These are phyloP conservation scores for Macroramphosus scolopax DNA, from an alignment of 2,797 vertebrate genomes.

Conservation along the genomic window DNA sequence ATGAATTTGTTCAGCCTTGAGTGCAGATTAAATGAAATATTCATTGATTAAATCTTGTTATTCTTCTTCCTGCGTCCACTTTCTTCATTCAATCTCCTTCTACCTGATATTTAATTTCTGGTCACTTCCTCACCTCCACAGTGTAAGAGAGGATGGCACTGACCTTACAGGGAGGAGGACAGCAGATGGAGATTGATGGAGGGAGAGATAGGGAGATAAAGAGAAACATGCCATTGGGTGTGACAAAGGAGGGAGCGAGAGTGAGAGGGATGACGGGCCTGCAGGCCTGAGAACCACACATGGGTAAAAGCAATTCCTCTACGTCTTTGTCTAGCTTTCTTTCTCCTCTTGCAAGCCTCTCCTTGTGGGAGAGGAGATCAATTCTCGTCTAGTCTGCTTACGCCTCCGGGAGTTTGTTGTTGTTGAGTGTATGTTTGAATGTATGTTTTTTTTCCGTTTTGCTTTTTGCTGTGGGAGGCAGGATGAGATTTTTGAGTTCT, in stretches of 20 bases:
- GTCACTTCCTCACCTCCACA: conserved; percentile 24
- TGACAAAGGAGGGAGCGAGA: conserved; percentile 51
- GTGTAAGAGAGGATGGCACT: conserved; percentile 47
- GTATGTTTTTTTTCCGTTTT: conserved; percentile 37
- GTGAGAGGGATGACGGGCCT: conserved; percentile 66
- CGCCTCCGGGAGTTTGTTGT: conserved; percentile 75
- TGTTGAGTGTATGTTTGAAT: conserved; percentile 49
- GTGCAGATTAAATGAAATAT: conserved; percentile 10
- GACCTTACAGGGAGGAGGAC: conserved; percentile 60
- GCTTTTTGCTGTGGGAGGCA: conserved; percentile 52
- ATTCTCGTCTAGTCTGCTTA: conserved; percentile 79
- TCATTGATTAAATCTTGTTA: conserved; percentile 2
- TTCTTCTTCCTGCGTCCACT: too few species aligned
- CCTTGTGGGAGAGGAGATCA: conserved; percentile 77
- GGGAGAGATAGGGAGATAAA: conserved; percentile 64
- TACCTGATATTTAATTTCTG: conserved; percentile 42
- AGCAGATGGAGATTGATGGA: conserved; percentile 73
- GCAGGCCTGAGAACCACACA: conserved; percentile 68
- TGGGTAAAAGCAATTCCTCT: conserved; percentile 69
- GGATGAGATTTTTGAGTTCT: conserved; percentile 52
- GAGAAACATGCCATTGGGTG: conserved; percentile 68
- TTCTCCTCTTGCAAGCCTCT: conserved; percentile 55
- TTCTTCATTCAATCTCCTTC: too few species aligned
- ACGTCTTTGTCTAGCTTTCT: conserved; percentile 49
- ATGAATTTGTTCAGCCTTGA: not conserved